These are phyloP conservation scores for Chaenocephalus aceratus DNA, from an alignment of 2,113 vertebrate species.

Conservation along the genomic window DNA sequence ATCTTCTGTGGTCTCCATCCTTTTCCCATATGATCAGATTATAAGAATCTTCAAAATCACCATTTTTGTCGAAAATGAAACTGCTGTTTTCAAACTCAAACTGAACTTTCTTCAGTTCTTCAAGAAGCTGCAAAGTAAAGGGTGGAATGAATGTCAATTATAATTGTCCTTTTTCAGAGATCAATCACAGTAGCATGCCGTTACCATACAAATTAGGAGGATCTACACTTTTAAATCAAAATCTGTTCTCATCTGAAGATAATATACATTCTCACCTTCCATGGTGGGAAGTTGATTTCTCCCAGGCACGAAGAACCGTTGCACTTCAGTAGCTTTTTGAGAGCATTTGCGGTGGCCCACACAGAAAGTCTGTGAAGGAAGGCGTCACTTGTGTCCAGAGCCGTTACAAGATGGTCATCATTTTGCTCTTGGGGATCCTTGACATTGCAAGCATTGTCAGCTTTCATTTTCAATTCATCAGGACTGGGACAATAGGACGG, in stretches of 20 bases:
- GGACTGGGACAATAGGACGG: slow-evolving; percentile 31
- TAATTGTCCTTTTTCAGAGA: not conserved
- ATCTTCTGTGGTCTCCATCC: slow-evolving; percentile 4
- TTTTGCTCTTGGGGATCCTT: slow-evolving; percentile 56
- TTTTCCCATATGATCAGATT: slow-evolving; percentile 57
- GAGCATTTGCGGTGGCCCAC: slow-evolving; percentile 70
- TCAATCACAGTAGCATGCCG: not conserved
- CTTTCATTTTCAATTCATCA: slow-evolving; percentile 26
- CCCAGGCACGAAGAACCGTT: slow-evolving; percentile 67
- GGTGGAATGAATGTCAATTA: not conserved
- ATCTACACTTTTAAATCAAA: not conserved
- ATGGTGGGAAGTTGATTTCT: slow-evolving; percentile 71
- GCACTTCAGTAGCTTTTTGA: slow-evolving; percentile 71
- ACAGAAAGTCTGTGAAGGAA: slow-evolving; percentile 61
- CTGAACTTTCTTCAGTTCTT: slow-evolving; percentile 65
- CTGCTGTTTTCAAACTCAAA: slow-evolving; percentile 49
- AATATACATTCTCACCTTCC: slow-evolving; percentile 65
- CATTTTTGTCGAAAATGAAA: slow-evolving; percentile 70
- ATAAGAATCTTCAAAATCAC: slow-evolving; percentile 75
- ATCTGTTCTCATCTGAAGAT: not conserved
- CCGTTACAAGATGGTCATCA: slow-evolving; percentile 60
- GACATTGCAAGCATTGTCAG: slow-evolving; percentile 44
- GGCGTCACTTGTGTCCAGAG: slow-evolving; percentile 24
- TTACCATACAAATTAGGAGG: not conserved
- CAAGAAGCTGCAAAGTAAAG: slow-evolving; percentile 72